A percentile compares a stretch with the other conserved stretches of the same genome.
Conservation (phyloP, 2,113 vertebrate species). For the Gymnocephalus cernua region DNA sequence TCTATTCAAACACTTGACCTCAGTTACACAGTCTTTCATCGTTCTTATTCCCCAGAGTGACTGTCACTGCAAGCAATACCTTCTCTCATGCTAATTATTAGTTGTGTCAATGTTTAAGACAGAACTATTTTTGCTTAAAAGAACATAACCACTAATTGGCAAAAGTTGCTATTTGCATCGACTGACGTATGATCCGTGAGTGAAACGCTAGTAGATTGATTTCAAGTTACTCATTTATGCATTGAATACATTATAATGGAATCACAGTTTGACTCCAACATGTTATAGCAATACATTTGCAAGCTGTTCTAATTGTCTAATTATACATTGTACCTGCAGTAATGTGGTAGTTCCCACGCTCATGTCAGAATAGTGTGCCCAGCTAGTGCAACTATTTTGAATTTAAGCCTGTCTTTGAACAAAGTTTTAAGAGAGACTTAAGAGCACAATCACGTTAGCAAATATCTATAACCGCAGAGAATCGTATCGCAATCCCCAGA, state of each 20-base stretch:
- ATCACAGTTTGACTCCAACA: not conserved
- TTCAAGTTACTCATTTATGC: not conserved
- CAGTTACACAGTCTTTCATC: slow-evolving; percentile 63
- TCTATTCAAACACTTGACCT: slow-evolving; percentile 72
- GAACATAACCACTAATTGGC: slow-evolving; percentile 30
- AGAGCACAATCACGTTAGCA: slow-evolving; percentile 45
- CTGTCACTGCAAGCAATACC: slow-evolving; percentile 41
- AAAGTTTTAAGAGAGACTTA: slow-evolving; percentile 43
- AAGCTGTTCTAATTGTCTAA: not conserved
- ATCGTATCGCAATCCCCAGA: slow-evolving; percentile 38
- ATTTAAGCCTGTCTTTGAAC: slow-evolving; percentile 46
- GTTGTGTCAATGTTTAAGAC: slow-evolving; percentile 55
- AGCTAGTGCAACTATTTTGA: slow-evolving; percentile 36
- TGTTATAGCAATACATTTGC: slow-evolving; percentile 15
- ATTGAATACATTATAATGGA: not conserved
- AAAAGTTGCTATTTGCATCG: slow-evolving; percentile 37
- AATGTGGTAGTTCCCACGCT: slow-evolving; percentile 11
- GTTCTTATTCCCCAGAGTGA: slow-evolving; percentile 39
- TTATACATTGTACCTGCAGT: slow-evolving; percentile 11
- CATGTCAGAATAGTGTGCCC: slow-evolving; percentile 25
- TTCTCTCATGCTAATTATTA: slow-evolving; percentile 56
- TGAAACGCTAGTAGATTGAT: not conserved
- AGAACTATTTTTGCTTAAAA: slow-evolving; percentile 33
- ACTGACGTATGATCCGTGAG: slow-evolving; percentile 5
- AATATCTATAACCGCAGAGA: slow-evolving; percentile 56